A percentile compares a stretch with the other conserved stretches of the same genome.
phyloP scores from a whole-genome alignment of 2,113 vertebrate genomes.

The Chascanopsetta lugubris region DNA sequence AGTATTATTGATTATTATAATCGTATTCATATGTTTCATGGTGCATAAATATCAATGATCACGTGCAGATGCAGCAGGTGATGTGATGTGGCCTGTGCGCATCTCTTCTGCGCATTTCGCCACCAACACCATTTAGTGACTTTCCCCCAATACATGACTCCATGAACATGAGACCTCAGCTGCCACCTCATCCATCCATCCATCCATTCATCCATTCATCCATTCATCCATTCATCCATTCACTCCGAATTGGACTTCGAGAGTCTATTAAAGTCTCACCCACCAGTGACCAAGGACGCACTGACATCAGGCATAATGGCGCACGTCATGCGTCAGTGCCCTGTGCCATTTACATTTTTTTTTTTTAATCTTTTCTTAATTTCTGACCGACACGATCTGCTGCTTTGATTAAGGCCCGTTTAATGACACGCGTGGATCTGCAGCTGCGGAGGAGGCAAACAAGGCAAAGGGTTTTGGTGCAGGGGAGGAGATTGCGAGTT shows the following conservation, averaged over 20 bases:
- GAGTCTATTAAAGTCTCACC: conserved; percentile 24
- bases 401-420: conserved; percentile 45
- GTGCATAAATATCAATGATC: background rate
- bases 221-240: too few relatives aligned
- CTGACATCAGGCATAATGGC: conserved; percentile 44
- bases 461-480: too few relatives aligned
- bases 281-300: conserved; percentile 19
- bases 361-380: too few relatives aligned
- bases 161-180: too few relatives aligned
- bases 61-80: background rate
- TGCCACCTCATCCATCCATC: too few relatives aligned
- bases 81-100: conserved; percentile 37
- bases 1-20: conserved; percentile 64
- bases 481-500: too few relatives aligned
- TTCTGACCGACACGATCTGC: conserved; percentile 59
- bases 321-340: conserved; percentile 51
- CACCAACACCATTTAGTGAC: too few relatives aligned
- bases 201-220: too few relatives aligned
- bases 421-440: conserved; percentile 51
- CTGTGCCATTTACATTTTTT: conserved; percentile 18
- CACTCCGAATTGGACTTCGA: background rate
- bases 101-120: too few relatives aligned
- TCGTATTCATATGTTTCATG: background rate
- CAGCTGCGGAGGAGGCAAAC: too few relatives aligned
- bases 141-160: too few relatives aligned